Evolutionary conservation across 2,113 vertebrate genomes (phyloP).

Genomic region (Aythya baeri): DNA sequence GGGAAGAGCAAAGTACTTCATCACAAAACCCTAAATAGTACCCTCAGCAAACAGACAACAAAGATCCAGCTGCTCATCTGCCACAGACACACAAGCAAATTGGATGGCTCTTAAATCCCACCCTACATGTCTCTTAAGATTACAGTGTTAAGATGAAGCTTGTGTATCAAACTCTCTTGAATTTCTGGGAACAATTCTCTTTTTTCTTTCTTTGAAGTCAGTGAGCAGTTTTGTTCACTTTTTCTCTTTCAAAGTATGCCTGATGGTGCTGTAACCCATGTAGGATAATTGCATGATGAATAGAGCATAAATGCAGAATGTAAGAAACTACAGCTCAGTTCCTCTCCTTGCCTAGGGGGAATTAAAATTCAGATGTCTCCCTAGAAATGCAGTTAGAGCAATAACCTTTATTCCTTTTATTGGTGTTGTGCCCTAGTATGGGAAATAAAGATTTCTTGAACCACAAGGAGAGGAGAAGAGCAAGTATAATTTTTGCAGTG

Average conservation of each 20-base stretch:
- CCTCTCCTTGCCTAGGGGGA: background rate
- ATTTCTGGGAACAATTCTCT: background rate
- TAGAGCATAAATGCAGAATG: background rate
- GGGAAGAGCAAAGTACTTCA: background rate
- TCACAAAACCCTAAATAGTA: background rate
- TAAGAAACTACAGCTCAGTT: background rate
- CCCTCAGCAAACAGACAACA: background rate
- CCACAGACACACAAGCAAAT: background rate
- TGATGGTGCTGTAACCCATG: background rate
- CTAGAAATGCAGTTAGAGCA: background rate
- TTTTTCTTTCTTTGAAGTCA: background rate
- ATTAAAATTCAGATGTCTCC: background rate
- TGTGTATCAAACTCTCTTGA: background rate
- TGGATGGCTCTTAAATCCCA: background rate
- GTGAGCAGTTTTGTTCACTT: background rate
- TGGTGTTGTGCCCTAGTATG: background rate
- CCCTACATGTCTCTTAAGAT: background rate
- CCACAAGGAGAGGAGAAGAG: background rate
- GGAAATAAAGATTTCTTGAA: background rate
- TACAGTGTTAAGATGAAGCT: background rate
- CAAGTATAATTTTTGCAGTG: background rate
- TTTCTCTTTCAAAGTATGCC: background rate
- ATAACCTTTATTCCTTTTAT: background rate
- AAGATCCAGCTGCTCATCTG: background rate
- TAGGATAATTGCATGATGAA: background rate